Percentiles rank a stretch among this genome's conserved stretches.
Evolutionary conservation across 2,888 invertebrate genomes (phyloP).

Genomic region (Frankliniella fusca): DNA sequence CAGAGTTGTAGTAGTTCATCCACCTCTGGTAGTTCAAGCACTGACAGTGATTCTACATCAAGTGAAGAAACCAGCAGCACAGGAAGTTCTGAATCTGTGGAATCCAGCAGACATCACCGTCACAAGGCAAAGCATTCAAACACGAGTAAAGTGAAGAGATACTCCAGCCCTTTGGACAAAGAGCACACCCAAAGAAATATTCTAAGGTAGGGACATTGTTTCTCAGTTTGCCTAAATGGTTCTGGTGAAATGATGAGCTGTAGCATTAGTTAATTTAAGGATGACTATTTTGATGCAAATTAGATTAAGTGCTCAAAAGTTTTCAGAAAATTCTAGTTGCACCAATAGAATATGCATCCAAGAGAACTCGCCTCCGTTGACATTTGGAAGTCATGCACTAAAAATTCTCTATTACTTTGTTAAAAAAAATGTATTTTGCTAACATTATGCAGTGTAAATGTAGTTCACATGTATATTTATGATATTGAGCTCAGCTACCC

Average conservation of each 20-base stretch:
- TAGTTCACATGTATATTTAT: no score
- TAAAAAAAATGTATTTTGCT: no score
- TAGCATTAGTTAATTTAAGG: not conserved
- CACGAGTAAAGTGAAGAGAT: not conserved
- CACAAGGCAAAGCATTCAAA: not conserved
- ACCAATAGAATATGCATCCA: not conserved
- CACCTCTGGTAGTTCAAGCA: constrained; percentile 12
- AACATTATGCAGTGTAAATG: no score
- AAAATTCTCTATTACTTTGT: no score
- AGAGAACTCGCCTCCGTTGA: no score
- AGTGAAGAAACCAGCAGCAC: constrained; percentile 10
- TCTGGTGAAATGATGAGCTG: not conserved
- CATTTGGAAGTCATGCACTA: no score
- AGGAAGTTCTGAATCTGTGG: constrained; percentile 5
- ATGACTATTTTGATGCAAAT: no score
- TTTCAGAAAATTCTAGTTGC: not conserved
- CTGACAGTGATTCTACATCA: not conserved
- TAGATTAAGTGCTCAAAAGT: not conserved
- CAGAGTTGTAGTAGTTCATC: constrained; percentile 22
- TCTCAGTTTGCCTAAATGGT: not conserved
- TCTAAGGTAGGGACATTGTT: not conserved
- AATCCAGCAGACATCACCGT: not conserved
- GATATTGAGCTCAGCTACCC: no score
- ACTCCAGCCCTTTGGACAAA: constrained; percentile 4
- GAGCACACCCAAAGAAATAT: constrained; percentile 15